Evolutionary conservation across 2,113 vertebrate genomes (phyloP).

Genomic region (Xyrauchen texanus): DNA sequence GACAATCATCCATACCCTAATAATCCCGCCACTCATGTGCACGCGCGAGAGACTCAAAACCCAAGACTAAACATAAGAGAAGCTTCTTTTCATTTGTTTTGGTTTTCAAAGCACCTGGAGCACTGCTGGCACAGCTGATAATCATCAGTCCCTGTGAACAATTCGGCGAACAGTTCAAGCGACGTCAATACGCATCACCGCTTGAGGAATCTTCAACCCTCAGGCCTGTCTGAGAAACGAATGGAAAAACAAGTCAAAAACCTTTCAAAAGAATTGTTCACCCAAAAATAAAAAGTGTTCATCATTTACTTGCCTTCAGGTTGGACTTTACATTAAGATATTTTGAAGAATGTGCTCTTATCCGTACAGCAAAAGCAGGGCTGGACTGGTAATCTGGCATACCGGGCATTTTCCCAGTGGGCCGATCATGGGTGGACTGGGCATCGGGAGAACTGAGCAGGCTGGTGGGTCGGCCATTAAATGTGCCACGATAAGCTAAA

Average conservation of each 20-base stretch:
- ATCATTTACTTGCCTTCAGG: too few species aligned
- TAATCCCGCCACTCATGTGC: conserved; percentile 27
- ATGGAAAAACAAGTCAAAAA: neutral
- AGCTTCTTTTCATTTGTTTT: neutral
- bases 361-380: too few species aligned
- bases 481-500: too few species aligned
- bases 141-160: neutral
- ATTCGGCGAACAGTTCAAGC: conserved; percentile 8
- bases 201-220: neutral
- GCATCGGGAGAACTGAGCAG: too few species aligned
- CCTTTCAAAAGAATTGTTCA: too few species aligned
- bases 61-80: neutral
- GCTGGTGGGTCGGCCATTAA: too few species aligned
- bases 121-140: conserved; percentile 7
- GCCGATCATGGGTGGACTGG: too few species aligned
- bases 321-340: too few species aligned
- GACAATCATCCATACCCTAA: conserved; percentile 43
- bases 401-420: too few species aligned
- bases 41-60: neutral
- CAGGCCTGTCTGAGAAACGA: neutral
- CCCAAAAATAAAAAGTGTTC: too few species aligned
- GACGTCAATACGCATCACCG: conserved; percentile 3
- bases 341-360: too few species aligned
- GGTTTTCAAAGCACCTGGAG: neutral
- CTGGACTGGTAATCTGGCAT: too few species aligned